These are phyloP conservation scores for Poeciliopsis paucimaculata DNA, from an alignment of 2,797 vertebrate genomes.

Conservation along the genomic window DNA sequence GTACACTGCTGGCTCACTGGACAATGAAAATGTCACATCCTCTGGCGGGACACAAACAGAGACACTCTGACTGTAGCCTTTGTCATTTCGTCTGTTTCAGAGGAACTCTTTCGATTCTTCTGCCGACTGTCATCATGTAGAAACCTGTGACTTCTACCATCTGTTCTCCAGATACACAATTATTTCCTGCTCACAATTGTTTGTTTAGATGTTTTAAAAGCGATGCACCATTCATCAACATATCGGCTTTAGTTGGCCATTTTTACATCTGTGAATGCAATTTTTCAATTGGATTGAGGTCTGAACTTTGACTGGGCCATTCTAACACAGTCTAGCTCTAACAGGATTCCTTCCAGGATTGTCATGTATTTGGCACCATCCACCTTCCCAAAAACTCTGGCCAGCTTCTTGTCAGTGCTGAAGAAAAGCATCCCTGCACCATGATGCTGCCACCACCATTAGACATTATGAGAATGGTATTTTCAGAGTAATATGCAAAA, in stretches of 20 bases:
- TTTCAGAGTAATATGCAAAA: not conserved
- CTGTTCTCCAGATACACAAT: not conserved
- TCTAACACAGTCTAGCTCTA: not conserved
- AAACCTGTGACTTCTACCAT: not conserved
- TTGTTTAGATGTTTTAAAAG: not conserved
- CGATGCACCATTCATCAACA: too few species aligned
- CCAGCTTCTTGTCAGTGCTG: not conserved
- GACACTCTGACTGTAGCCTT: not conserved
- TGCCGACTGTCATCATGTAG: not conserved
- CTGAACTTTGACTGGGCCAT: not conserved
- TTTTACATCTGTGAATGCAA: not conserved
- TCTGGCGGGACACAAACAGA: slow-evolving; percentile 8
- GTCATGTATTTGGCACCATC: not conserved
- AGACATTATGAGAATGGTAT: not conserved
- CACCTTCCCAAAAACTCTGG: not conserved
- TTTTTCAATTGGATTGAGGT: not conserved
- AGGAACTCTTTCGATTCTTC: not conserved
- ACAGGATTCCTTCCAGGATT: not conserved
- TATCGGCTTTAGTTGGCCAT: not conserved
- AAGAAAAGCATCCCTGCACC: not conserved
- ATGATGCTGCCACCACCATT: not conserved
- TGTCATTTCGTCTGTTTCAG: not conserved
- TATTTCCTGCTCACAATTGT: not conserved
- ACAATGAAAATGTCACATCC: slow-evolving; percentile 61
- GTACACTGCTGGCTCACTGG: slow-evolving; percentile 28